A percentile compares a stretch with the other conserved stretches of the same genome.
These are phyloP conservation scores for Eupithecia inturbata DNA, from an alignment of 2,888 invertebrate species.

Conservation along the genomic window DNA sequence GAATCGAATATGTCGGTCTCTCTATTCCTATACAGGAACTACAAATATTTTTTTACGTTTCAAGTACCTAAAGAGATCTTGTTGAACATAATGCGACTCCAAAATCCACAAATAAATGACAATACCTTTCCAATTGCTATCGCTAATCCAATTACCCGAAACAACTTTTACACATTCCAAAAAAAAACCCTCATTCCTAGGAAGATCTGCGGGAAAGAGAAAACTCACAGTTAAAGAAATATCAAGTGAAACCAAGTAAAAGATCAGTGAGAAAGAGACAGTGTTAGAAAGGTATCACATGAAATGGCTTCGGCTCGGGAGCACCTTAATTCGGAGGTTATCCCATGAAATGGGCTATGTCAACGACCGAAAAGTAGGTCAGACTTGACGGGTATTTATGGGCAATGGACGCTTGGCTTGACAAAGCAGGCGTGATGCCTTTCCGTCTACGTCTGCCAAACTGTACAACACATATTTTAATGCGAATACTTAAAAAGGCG, in stretches of 20 bases:
- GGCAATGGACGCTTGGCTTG: conserved; percentile 54
- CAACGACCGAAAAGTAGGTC: conserved; percentile 64
- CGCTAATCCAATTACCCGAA: conserved; percentile 7
- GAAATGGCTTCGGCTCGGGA: conserved; percentile 31
- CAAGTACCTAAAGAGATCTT: neutral
- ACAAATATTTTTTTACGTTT: neutral
- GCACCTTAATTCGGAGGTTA: conserved; percentile 43
- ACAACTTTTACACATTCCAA: conserved; percentile 3
- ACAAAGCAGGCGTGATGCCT: conserved; percentile 46
- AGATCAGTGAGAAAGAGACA: conserved; percentile 12
- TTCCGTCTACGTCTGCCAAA: conserved; percentile 32
- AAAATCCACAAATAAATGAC: neutral
- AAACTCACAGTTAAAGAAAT: neutral
- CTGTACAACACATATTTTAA: neutral
- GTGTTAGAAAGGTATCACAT: conserved; percentile 23
- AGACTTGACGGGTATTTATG: conserved; percentile 61
- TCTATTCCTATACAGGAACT: neutral
- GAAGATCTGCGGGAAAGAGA: neutral
- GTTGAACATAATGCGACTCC: neutral
- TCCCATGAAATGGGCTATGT: conserved; percentile 54
- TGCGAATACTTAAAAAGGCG: neutral
- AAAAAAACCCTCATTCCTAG: neutral
- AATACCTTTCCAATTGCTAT: conserved; percentile 4
- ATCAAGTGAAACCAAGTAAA: conserved; percentile 13
- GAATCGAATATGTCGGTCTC: no score